These are phyloP conservation scores for Mythimna ferrago DNA, from an alignment of 2,888 invertebrate species.

Conservation along the genomic window DNA sequence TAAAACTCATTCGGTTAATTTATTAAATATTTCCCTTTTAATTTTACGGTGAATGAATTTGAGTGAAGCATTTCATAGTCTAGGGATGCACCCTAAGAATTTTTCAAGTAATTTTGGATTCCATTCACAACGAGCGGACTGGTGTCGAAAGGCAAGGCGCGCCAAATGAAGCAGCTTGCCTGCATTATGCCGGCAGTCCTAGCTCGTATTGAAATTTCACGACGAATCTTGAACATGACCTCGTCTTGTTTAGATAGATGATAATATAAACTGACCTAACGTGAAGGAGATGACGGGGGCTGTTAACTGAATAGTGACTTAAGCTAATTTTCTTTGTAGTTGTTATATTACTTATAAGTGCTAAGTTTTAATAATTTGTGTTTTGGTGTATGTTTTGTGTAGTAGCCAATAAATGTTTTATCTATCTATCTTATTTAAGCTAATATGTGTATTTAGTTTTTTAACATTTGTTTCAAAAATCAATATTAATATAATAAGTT, in stretches of 20 bases:
- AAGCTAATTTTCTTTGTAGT: too few relatives aligned
- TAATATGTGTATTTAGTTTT: too few relatives aligned
- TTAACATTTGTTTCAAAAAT: too few relatives aligned
- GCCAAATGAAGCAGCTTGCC: constrained; percentile 82
- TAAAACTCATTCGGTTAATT: constrained; percentile 56
- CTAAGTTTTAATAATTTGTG: too few relatives aligned
- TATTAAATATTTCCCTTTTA: constrained; percentile 69
- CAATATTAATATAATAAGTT: too few relatives aligned
- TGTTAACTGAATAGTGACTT: too few relatives aligned
- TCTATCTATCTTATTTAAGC: too few relatives aligned
- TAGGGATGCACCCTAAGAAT: constrained; percentile 77
- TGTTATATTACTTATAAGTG: too few relatives aligned
- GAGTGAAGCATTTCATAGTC: constrained; percentile 69
- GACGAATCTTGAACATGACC: constrained; percentile 39
- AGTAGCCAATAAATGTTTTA: too few relatives aligned
- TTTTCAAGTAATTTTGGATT: constrained; percentile 87
- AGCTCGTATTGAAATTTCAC: constrained; percentile 49
- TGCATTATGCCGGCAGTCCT: constrained; percentile 66
- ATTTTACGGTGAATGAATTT: constrained; percentile 72
- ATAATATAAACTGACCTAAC: neutral
- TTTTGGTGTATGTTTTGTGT: too few relatives aligned
- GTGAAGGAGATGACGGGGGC: too few relatives aligned
- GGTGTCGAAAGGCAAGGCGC: constrained; percentile 77
- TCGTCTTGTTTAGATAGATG: neutral
- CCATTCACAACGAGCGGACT: constrained; percentile 83